phyloP scores from a whole-genome alignment of 2,113 vertebrate species.

The Calonectris borealis region DNA sequence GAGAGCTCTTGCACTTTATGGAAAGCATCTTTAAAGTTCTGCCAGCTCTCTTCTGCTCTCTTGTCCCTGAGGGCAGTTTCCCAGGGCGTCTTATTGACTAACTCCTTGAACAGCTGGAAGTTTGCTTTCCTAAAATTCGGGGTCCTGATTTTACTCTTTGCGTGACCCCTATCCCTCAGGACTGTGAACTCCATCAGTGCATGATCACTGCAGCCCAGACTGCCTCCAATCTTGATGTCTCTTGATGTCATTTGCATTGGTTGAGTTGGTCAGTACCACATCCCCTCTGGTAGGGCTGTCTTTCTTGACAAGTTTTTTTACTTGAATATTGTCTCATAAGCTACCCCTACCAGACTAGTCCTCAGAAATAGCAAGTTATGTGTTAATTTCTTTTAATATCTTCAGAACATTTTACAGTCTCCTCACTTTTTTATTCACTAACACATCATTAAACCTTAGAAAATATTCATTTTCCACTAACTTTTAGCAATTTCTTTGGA shows the following conservation, averaged over 20 bases:
- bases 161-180: not conserved
- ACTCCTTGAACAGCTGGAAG: not conserved
- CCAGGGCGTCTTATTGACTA: not conserved
- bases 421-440: not conserved
- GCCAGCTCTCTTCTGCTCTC: not conserved
- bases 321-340: not conserved
- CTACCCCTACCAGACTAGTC: not conserved
- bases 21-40: not conserved
- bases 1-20: not conserved
- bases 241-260: not conserved
- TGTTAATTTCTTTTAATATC: not conserved
- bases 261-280: not conserved
- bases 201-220: not conserved
- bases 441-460: not conserved
- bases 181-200: not conserved
- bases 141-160: not conserved
- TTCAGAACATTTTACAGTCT: not conserved
- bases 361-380: not conserved
- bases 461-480: not conserved
- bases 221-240: not conserved
- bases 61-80: not conserved
- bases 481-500: not conserved
- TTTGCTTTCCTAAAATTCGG: not conserved
- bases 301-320: not conserved
- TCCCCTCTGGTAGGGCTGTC: not conserved